phyloP scores from a whole-genome alignment of 2,113 vertebrate species.

The Mastomys coucha region DNA sequence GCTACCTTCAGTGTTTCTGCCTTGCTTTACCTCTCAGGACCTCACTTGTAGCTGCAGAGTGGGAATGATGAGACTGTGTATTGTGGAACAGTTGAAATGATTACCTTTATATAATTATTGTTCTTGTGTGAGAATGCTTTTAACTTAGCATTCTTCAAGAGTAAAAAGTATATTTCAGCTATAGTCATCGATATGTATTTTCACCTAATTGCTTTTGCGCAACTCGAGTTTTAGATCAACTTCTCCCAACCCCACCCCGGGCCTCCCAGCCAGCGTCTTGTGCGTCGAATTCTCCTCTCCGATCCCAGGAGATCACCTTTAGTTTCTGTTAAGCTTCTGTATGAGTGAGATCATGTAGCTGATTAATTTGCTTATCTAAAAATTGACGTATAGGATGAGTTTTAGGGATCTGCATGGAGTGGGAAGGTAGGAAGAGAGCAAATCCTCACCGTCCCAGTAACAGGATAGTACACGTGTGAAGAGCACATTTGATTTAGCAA shows the following conservation, averaged over 20 bases:
- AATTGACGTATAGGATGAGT: not conserved
- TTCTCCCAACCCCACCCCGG: not conserved
- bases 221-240: not conserved
- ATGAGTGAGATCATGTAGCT: not conserved
- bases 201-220: not conserved
- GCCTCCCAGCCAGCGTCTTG: not conserved
- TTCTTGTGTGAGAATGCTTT: not conserved
- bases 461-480: not conserved
- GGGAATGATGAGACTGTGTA: too few relatives aligned
- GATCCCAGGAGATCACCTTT: not conserved
- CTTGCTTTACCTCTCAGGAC: too few relatives aligned
- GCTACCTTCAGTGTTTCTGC: too few relatives aligned
- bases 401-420: not conserved
- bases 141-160: not conserved
- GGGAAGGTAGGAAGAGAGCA: not conserved
- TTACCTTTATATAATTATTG: not conserved
- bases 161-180: not conserved
- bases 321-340: not conserved
- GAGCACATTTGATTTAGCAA: not conserved
- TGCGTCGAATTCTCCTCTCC: not conserved
- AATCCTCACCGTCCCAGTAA: not conserved
- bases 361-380: not conserved
- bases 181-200: not conserved
- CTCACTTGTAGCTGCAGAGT: too few relatives aligned
- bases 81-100: not conserved